Conservation (phyloP, 2,888 invertebrate genomes). For the Cephalotes varians region DNA sequence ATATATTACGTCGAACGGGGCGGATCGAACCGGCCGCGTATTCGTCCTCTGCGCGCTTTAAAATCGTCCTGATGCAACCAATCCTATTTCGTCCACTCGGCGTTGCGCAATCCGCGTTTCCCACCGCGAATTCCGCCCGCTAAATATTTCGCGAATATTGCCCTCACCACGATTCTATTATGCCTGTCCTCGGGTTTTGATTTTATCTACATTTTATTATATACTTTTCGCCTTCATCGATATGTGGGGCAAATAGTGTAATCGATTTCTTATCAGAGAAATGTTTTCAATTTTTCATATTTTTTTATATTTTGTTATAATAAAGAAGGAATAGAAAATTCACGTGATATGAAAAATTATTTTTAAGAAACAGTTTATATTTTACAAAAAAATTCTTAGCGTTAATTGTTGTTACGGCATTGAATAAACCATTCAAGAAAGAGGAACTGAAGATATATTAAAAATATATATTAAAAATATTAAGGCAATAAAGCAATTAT, state of each 20-base stretch:
- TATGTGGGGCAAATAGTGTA: not conserved
- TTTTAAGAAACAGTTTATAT: not conserved
- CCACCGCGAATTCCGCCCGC: constrained; percentile 42
- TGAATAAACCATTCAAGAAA: not conserved
- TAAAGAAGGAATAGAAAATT: not conserved
- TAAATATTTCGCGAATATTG: constrained; percentile 49
- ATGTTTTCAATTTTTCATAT: not conserved
- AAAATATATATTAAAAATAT: not conserved
- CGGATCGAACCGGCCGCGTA: constrained; percentile 43
- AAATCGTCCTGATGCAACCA: constrained; percentile 49
- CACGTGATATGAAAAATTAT: not conserved
- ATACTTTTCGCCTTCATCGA: not conserved
- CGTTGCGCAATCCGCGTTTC: constrained; percentile 42
- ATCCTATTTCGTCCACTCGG: constrained; percentile 46
- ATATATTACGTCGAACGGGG: constrained; percentile 70
- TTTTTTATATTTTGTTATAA: not conserved
- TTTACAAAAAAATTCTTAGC: not conserved
- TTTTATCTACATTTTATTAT: constrained; percentile 37
- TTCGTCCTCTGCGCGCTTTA: constrained; percentile 50
- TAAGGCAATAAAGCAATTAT: not conserved
- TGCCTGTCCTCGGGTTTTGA: constrained; percentile 1
- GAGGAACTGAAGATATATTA: not conserved
- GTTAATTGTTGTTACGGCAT: not conserved
- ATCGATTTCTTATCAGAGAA: not conserved
- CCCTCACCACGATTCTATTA: constrained; percentile 47